Conservation (phyloP, 2,797 vertebrate genomes). For the Gouania willdenowi region DNA sequence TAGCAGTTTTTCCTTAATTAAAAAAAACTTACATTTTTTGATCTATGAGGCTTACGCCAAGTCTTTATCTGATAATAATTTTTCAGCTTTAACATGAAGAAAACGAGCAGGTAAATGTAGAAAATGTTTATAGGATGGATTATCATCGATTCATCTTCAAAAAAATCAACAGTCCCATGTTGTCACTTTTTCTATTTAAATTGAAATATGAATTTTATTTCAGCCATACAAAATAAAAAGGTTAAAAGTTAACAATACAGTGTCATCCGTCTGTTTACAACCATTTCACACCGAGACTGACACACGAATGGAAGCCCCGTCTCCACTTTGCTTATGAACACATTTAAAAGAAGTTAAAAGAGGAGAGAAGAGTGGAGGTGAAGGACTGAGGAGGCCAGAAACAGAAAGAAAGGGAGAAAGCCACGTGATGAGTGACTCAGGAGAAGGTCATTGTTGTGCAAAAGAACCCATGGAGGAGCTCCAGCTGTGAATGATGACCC, state of each 20-base stretch:
- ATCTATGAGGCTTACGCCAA: too few species aligned
- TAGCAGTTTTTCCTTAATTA: too few species aligned
- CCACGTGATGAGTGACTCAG: not conserved
- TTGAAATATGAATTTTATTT: constrained; percentile 81
- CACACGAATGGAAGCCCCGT: constrained; percentile 37
- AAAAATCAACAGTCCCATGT: too few species aligned
- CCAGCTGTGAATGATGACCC: constrained; percentile 10
- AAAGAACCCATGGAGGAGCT: constrained; percentile 9
- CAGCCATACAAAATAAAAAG: constrained; percentile 83
- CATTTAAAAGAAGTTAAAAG: constrained; percentile 73
- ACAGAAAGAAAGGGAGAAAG: not conserved
- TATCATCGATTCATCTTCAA: too few species aligned
- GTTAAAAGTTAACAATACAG: constrained; percentile 81
- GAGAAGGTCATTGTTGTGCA: constrained; percentile 14
- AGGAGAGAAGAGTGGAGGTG: constrained; percentile 6
- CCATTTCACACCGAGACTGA: constrained; percentile 63
- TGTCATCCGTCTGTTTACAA: constrained; percentile 60
- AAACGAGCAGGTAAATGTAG: too few species aligned
- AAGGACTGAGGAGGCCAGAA: constrained; percentile 14
- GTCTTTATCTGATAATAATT: too few species aligned
- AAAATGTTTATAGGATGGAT: too few species aligned
- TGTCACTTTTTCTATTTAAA: constrained; percentile 29
- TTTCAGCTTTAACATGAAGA: too few species aligned
- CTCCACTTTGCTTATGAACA: constrained; percentile 44
- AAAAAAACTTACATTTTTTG: too few species aligned